Conservation (phyloP, 1,140 invertebrate genomes). For the Drosophila repleta region DNA sequence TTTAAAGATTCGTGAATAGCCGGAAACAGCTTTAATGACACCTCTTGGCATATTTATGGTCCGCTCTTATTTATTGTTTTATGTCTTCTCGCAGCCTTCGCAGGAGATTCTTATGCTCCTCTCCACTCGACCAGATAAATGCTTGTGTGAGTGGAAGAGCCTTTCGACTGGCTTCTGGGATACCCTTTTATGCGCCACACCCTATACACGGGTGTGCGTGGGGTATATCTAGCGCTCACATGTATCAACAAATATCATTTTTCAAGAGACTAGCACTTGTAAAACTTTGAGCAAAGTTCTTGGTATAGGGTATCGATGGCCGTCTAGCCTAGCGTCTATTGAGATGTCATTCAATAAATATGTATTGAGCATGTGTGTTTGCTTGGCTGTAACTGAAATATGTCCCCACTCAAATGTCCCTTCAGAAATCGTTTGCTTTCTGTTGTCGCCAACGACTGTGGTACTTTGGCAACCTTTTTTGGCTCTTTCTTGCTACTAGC, state of each 20-base stretch:
- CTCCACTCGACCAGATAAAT: slow-evolving; percentile 58
- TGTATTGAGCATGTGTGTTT: slow-evolving; percentile 24
- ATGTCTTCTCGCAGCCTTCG: slow-evolving; percentile 31
- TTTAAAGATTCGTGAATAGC: slow-evolving; percentile 15
- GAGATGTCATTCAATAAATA: background rate
- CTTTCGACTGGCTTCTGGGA: slow-evolving; percentile 25
- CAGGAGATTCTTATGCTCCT: slow-evolving; percentile 15
- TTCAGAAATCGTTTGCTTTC: slow-evolving; percentile 36
- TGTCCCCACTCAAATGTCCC: slow-evolving; percentile 64
- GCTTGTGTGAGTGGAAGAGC: slow-evolving; percentile 68
- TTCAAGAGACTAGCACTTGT: too few relatives aligned
- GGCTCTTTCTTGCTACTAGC: slow-evolving; percentile 4
- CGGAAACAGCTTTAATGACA: slow-evolving; percentile 57
- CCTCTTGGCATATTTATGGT: slow-evolving; percentile 76
- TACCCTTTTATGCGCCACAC: slow-evolving; percentile 48
- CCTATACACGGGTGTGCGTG: background rate
- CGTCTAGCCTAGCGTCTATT: background rate
- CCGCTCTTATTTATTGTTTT: slow-evolving; percentile 72
- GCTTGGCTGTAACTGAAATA: slow-evolving; percentile 56
- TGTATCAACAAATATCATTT: too few relatives aligned
- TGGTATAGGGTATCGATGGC: background rate
- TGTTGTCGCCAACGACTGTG: slow-evolving; percentile 26
- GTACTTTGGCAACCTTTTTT: slow-evolving; percentile 27
- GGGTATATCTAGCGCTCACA: background rate
- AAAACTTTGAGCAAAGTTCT: too few relatives aligned